A percentile compares a stretch with the other conserved stretches of the same genome.
Evolutionary conservation across 2,797 vertebrate species (phyloP).

Genomic region (Chaunax sp.): DNA sequence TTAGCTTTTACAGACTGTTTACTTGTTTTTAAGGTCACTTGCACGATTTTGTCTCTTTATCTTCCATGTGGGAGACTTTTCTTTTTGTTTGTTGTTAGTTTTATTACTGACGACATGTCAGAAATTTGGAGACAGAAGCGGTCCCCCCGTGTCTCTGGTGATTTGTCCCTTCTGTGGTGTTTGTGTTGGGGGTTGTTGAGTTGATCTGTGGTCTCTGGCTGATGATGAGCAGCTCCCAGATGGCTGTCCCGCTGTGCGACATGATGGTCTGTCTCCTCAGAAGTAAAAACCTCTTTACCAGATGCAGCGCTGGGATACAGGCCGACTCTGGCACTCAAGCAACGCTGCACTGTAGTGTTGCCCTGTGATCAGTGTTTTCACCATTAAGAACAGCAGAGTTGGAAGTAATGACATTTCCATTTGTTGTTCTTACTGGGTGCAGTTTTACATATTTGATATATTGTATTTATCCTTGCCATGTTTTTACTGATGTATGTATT

Average conservation of each 20-base stretch:
- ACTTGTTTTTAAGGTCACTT: constrained; percentile 36
- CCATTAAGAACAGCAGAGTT: not conserved
- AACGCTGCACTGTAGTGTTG: constrained; percentile 4
- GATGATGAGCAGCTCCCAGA: constrained; percentile 52
- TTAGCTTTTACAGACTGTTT: not conserved
- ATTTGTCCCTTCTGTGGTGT: constrained; percentile 45
- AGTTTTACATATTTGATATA: not conserved
- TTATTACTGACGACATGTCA: constrained; percentile 35
- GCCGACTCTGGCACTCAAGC: constrained; percentile 1
- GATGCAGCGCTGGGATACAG: constrained; percentile 17
- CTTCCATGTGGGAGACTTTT: constrained; percentile 33
- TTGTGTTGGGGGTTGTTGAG: constrained; percentile 47
- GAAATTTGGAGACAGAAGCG: constrained; percentile 30
- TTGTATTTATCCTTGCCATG: not conserved
- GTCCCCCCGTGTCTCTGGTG: constrained; percentile 39
- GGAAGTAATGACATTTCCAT: constrained; percentile 1
- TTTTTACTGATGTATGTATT: not conserved
- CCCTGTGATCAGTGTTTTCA: constrained; percentile 1
- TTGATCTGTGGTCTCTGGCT: constrained; percentile 36
- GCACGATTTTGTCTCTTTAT: constrained; percentile 8
- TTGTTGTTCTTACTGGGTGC: not conserved
- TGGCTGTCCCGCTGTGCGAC: constrained; percentile 30
- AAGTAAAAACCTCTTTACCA: constrained; percentile 40
- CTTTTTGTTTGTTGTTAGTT: constrained; percentile 19
- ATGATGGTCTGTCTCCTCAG: constrained; percentile 37